These are phyloP conservation scores for Hyperoodon ampullatus DNA, from an alignment of 2,113 vertebrate genomes.

Conservation along the genomic window DNA sequence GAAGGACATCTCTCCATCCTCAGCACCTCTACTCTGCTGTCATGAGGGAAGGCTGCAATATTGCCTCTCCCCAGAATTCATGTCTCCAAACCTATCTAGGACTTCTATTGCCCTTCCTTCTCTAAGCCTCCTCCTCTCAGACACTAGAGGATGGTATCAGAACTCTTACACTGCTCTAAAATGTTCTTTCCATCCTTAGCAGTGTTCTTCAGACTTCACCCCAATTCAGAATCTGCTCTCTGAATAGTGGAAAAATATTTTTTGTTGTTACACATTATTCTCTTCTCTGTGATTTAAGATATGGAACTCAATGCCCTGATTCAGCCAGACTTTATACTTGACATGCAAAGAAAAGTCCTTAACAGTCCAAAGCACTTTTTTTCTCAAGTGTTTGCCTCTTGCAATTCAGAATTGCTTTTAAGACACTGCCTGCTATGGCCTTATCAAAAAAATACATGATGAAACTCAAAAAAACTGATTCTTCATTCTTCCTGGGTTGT, in stretches of 20 bases:
- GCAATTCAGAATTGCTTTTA: conserved; percentile 23
- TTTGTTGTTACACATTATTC: background rate
- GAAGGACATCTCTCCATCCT: background rate
- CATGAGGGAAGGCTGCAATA: background rate
- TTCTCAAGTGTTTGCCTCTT: background rate
- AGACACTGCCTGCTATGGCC: background rate
- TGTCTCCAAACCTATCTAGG: background rate
- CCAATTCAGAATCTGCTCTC: background rate
- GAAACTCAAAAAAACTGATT: background rate
- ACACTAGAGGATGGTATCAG: background rate
- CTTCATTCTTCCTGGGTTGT: background rate
- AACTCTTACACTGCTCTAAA: background rate
- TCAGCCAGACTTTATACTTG: background rate
- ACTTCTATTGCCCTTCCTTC: background rate
- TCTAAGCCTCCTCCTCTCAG: background rate
- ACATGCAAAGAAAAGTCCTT: conserved; percentile 12
- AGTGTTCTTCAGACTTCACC: background rate
- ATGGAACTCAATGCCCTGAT: background rate
- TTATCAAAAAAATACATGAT: conserved; percentile 2
- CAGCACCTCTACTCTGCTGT: background rate
- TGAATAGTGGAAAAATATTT: background rate
- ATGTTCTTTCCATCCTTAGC: background rate
- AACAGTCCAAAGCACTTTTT: background rate
- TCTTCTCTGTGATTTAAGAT: background rate
- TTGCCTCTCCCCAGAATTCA: background rate